Conservation (phyloP, 2,888 invertebrate species). For the Drosophila antonietae region DNA sequence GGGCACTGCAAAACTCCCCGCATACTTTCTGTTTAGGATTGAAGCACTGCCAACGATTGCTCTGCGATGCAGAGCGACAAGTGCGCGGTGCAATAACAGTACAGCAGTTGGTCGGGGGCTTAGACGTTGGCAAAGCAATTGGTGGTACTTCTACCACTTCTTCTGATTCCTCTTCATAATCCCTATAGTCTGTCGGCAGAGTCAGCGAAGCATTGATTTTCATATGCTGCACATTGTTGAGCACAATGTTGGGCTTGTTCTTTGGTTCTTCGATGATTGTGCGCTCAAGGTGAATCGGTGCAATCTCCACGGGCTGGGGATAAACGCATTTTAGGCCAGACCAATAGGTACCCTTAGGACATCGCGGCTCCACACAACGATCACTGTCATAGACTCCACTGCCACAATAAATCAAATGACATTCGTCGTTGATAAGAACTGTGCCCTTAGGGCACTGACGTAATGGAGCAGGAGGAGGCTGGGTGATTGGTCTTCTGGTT, state of each 20-base stretch:
- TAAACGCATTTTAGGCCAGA: constrained; percentile 60
- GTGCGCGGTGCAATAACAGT: constrained; percentile 71
- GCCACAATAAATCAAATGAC: constrained; percentile 73
- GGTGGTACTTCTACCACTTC: constrained; percentile 20
- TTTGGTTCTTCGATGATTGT: constrained; percentile 44
- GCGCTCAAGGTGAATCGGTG: constrained; percentile 46
- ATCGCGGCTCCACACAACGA: constrained; percentile 60
- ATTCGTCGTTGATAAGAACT: constrained; percentile 50
- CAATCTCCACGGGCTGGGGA: constrained; percentile 45
- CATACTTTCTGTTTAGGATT: constrained; percentile 68
- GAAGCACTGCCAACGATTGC: constrained; percentile 68
- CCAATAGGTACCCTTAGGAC: constrained; percentile 75
- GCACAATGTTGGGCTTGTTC: constrained; percentile 34
- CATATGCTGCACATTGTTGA: constrained; percentile 68
- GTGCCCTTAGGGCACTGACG: constrained; percentile 66
- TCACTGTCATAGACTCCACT: constrained; percentile 49
- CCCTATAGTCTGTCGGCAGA: constrained; percentile 23
- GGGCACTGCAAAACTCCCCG: constrained; percentile 70
- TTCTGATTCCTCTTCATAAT: constrained; percentile 30
- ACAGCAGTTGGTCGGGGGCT: constrained; percentile 61
- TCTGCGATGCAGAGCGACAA: constrained; percentile 50
- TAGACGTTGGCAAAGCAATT: not conserved
- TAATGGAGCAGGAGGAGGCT: constrained; percentile 34
- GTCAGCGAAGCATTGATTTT: constrained; percentile 57
- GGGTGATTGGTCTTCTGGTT: constrained; percentile 8